Evolutionary conservation across 2,797 vertebrate genomes (phyloP).

Genomic region (Spinus pinus): DNA sequence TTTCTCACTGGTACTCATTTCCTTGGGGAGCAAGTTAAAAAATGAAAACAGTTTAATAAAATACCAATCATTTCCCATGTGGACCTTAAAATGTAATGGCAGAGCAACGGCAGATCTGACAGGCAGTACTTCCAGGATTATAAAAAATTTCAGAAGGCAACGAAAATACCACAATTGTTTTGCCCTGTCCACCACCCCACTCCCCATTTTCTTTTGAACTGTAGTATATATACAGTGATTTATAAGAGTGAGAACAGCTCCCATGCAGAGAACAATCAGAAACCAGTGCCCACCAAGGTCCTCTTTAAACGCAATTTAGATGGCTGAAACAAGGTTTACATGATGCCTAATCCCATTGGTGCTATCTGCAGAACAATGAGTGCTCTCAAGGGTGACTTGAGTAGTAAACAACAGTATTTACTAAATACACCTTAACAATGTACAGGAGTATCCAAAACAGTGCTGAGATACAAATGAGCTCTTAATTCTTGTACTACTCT

Average conservation of each 20-base stretch:
- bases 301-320: not conserved
- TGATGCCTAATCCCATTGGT: not conserved
- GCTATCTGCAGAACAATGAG: not conserved
- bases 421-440: not conserved
- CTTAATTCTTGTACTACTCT: not conserved
- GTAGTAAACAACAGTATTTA: not conserved
- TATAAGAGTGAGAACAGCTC: not conserved
- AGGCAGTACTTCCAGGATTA: not conserved
- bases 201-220: not conserved
- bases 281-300: not conserved
- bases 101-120: not conserved
- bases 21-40: not conserved
- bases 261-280: not conserved
- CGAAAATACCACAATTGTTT: not conserved
- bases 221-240: not conserved
- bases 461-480: not conserved
- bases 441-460: not conserved
- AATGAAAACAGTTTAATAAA: not conserved
- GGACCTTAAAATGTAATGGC: not conserved
- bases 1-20: not conserved
- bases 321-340: not conserved
- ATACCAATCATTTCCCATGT: not conserved
- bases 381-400: not conserved
- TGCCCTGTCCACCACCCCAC: fast-evolving
- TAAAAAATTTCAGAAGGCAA: not conserved